phyloP scores from a whole-genome alignment of 2,797 vertebrate genomes.

The Pygocentrus nattereri region DNA sequence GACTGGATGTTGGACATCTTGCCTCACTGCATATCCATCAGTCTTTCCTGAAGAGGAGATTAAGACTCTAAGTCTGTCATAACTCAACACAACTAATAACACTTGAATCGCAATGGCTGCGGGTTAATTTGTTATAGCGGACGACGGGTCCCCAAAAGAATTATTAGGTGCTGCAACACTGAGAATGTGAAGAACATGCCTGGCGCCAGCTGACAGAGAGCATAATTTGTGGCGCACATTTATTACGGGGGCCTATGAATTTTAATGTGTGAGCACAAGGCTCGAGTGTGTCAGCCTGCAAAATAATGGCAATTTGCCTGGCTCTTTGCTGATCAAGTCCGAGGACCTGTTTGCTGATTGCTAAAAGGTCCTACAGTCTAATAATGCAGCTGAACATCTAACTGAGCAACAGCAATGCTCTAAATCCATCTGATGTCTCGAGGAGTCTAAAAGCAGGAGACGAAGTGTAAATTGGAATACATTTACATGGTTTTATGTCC shows the following conservation, averaged over 20 bases:
- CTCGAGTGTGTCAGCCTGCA: slow-evolving; percentile 48
- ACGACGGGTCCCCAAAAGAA: slow-evolving; percentile 42
- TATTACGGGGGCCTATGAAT: slow-evolving; percentile 56
- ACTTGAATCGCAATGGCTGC: slow-evolving; percentile 40
- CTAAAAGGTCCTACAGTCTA: slow-evolving; percentile 43
- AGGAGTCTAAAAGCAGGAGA: not conserved
- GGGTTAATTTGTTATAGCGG: slow-evolving; percentile 39
- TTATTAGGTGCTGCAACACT: slow-evolving; percentile 33
- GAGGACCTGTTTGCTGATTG: slow-evolving; percentile 54
- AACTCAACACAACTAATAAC: slow-evolving; percentile 27
- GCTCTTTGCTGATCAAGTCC: slow-evolving; percentile 54
- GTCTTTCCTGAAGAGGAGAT: slow-evolving; percentile 59
- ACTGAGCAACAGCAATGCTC: slow-evolving; percentile 15
- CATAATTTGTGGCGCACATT: slow-evolving; percentile 56
- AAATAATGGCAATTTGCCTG: slow-evolving; percentile 59
- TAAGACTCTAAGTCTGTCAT: slow-evolving; percentile 64
- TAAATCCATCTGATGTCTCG: not conserved
- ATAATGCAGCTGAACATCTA: slow-evolving; percentile 40
- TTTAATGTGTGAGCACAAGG: slow-evolving; percentile 41
- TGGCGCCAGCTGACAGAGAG: slow-evolving; percentile 45
- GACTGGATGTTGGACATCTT: not conserved
- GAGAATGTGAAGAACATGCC: slow-evolving; percentile 48
- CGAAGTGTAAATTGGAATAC: slow-evolving; percentile 11
- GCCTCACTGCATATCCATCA: slow-evolving; percentile 56
- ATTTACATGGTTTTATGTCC: slow-evolving; percentile 49